phyloP scores from a whole-genome alignment of 2,113 vertebrate genomes.

The Salvelinus sp. region DNA sequence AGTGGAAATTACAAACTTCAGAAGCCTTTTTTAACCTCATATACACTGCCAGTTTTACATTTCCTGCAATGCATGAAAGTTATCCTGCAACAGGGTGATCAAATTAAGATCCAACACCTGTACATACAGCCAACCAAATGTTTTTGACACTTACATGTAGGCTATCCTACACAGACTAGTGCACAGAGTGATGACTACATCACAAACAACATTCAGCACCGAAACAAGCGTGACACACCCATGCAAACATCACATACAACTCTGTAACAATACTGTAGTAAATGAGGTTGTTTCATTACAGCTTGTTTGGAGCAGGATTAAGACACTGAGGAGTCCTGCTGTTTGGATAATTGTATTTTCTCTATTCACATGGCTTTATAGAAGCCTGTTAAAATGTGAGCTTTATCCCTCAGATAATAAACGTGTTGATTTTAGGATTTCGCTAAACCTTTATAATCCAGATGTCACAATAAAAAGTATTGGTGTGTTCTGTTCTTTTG shows the following conservation, averaged over 20 bases:
- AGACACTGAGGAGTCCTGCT: slow-evolving; percentile 48
- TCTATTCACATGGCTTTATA: slow-evolving; percentile 52
- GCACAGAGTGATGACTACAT: slow-evolving; percentile 33
- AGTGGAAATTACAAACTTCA: too few relatives aligned
- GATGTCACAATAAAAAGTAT: slow-evolving; percentile 41
- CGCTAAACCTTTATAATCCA: slow-evolving; percentile 55
- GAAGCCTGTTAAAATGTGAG: slow-evolving; percentile 42
- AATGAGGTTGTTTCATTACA: slow-evolving; percentile 47
- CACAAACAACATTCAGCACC: slow-evolving; percentile 35
- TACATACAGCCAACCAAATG: too few relatives aligned
- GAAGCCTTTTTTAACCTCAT: too few relatives aligned
- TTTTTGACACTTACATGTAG: slow-evolving; percentile 2
- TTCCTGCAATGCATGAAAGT: too few relatives aligned
- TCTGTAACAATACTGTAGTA: slow-evolving; percentile 50
- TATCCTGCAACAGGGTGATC: too few relatives aligned
- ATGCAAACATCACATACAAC: slow-evolving; percentile 33
- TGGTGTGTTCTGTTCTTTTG: slow-evolving; percentile 6
- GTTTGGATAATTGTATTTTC: slow-evolving; percentile 58
- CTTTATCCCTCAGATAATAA: slow-evolving; percentile 52
- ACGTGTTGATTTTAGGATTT: slow-evolving; percentile 44
- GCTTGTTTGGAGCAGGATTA: slow-evolving; percentile 46
- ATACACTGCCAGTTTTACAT: too few relatives aligned
- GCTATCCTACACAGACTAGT: slow-evolving; percentile 2
- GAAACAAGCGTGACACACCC: slow-evolving; percentile 18
- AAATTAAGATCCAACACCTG: too few relatives aligned